Conservation (phyloP, 1,140 invertebrate species). For the Plectrocnemia conspersa region DNA sequence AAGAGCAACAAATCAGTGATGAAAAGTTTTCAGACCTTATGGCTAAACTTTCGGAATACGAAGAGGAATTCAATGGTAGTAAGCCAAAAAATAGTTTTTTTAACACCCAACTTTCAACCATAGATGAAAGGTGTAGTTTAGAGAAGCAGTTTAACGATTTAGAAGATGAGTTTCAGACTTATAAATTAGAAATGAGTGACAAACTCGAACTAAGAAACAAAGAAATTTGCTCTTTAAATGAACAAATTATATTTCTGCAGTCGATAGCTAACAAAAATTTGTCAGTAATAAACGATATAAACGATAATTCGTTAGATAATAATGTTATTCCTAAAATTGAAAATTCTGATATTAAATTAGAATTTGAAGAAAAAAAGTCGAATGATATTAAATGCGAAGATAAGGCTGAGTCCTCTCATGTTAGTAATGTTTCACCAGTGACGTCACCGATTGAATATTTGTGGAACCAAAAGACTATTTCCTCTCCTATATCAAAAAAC, state of each 20-base stretch:
- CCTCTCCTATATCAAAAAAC: conserved; percentile 37
- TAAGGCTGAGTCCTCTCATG: not conserved
- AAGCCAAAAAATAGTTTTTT: conserved; percentile 38
- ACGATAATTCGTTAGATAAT: not conserved
- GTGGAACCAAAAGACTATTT: conserved; percentile 48
- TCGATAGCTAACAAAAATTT: too few relatives aligned
- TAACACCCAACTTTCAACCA: conserved; percentile 60
- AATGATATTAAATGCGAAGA: not conserved
- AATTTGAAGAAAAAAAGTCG: not conserved
- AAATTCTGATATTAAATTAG: not conserved
- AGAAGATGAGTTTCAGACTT: conserved; percentile 64
- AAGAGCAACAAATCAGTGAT: conserved; percentile 71
- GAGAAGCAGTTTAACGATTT: conserved; percentile 70
- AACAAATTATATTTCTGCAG: conserved; percentile 48
- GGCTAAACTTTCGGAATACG: conserved; percentile 72
- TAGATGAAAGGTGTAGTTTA: conserved; percentile 67
- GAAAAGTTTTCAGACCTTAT: conserved; percentile 71
- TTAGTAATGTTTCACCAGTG: conserved; percentile 20
- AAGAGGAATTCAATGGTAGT: conserved; percentile 64
- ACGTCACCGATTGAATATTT: conserved; percentile 48
- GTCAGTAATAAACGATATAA: too few relatives aligned
- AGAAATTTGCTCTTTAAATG: conserved; percentile 54
- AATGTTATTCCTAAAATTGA: not conserved
- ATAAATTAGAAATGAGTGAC: conserved; percentile 46
- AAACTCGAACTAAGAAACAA: conserved; percentile 49